Conservation (phyloP, 2,888 invertebrate genomes). For the Sinodicranocentrus sp. region DNA sequence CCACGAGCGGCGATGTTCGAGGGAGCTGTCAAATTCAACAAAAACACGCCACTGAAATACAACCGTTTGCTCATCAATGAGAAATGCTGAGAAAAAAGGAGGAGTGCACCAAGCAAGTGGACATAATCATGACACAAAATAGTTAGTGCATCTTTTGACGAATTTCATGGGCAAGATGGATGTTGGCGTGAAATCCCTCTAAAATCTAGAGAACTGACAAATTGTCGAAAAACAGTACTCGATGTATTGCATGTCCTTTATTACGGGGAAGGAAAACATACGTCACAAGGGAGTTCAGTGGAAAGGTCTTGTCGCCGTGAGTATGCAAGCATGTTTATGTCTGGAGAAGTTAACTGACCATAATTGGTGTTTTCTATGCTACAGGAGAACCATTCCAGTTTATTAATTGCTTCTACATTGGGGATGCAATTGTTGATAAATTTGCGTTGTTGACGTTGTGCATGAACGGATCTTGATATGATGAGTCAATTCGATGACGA, state of each 20-base stretch:
- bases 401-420: no score
- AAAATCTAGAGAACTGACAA: no score
- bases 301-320: no score
- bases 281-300: no score
- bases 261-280: no score
- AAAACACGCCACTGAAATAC: constrained; percentile 40
- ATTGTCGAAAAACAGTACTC: no score
- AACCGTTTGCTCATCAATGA: constrained; percentile 59
- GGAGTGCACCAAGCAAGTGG: constrained; percentile 4
- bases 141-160: not conserved
- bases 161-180: not conserved
- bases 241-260: no score
- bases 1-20: not conserved
- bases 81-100: constrained; percentile 9
- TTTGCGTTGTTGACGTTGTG: not conserved
- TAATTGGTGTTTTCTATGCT: no score
- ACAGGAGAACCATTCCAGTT: no score
- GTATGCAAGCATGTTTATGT: no score
- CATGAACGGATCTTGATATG: not conserved
- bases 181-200: no score
- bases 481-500: constrained; percentile 5
- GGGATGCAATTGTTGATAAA: not conserved
- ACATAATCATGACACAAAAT: not conserved
- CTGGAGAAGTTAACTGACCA: not conserved
- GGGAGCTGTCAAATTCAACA: constrained; percentile 43